These are phyloP conservation scores for Petrophora chlorosata DNA, from an alignment of 2,888 invertebrate species.

Conservation along the genomic window DNA sequence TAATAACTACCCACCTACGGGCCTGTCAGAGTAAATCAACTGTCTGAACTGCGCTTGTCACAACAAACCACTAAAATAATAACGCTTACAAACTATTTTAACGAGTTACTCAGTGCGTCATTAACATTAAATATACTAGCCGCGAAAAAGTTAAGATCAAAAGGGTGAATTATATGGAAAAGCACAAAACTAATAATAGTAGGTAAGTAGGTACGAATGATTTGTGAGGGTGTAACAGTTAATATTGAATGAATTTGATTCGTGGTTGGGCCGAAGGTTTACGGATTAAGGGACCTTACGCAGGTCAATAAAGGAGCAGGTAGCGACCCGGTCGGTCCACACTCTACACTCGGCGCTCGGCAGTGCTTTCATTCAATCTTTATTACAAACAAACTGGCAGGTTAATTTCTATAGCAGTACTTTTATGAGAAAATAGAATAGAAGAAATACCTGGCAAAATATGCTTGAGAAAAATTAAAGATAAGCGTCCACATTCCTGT, in stretches of 20 bases:
- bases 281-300: constrained; percentile 67
- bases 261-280: constrained; percentile 63
- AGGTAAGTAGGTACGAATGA: constrained; percentile 18
- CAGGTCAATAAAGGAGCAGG: constrained; percentile 72
- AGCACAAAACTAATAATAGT: constrained; percentile 21
- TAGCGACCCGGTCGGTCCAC: constrained; percentile 47
- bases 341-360: constrained; percentile 38
- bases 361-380: constrained; percentile 50
- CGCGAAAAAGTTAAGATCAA: constrained; percentile 4
- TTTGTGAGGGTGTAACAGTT: constrained; percentile 30
- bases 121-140: not conserved
- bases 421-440: constrained; percentile 14
- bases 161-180: not conserved
- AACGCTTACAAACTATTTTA: not conserved
- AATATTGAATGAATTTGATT: constrained; percentile 63
- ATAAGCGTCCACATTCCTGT: constrained; percentile 30
- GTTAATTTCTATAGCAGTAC: constrained; percentile 14
- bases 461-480: constrained; percentile 29
- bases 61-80: not conserved
- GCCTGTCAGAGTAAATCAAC: not conserved
- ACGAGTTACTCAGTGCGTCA: not conserved
- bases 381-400: constrained; percentile 32
- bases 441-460: constrained; percentile 9
- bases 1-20: not conserved
- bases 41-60: not conserved